Conservation (phyloP, 2,888 invertebrate genomes). For the Hylaea fasciaria region DNA sequence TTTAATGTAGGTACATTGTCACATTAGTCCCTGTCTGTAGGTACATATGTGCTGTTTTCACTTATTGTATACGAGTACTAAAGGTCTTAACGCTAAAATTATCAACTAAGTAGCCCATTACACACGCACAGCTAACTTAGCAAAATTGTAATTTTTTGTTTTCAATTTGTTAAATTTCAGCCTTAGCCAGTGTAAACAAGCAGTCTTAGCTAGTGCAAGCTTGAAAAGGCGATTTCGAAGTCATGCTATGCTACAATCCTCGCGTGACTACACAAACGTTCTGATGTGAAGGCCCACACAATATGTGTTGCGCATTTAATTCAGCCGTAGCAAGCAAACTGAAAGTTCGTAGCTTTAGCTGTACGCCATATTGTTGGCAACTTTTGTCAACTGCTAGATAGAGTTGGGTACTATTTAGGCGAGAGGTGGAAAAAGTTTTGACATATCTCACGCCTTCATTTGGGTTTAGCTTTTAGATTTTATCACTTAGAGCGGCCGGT, state of each 20-base stretch:
- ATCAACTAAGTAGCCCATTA: no score
- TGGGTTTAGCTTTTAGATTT: neutral
- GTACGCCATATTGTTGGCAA: conserved; percentile 39
- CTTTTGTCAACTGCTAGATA: conserved; percentile 35
- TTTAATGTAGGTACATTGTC: no score
- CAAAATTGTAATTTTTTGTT: no score
- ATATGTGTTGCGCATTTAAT: conserved; percentile 38
- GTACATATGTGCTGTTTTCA: no score
- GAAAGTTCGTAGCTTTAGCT: conserved; percentile 32
- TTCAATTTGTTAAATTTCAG: no score
- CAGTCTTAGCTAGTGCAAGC: neutral
- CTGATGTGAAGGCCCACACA: conserved; percentile 19
- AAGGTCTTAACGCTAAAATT: no score
- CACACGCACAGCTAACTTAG: no score
- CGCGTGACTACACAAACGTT: neutral
- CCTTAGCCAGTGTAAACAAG: neutral
- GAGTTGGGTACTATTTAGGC: conserved; percentile 29
- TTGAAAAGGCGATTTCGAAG: neutral
- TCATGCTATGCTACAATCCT: neutral
- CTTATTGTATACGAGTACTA: no score
- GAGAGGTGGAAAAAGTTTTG: conserved; percentile 22
- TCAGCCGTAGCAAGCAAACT: conserved; percentile 36
- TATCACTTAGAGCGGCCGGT: no score
- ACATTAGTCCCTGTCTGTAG: no score
- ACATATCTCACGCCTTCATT: conserved; percentile 2